Conservation (phyloP, 2,113 vertebrate genomes). For the Heteronetta atricapilla region DNA sequence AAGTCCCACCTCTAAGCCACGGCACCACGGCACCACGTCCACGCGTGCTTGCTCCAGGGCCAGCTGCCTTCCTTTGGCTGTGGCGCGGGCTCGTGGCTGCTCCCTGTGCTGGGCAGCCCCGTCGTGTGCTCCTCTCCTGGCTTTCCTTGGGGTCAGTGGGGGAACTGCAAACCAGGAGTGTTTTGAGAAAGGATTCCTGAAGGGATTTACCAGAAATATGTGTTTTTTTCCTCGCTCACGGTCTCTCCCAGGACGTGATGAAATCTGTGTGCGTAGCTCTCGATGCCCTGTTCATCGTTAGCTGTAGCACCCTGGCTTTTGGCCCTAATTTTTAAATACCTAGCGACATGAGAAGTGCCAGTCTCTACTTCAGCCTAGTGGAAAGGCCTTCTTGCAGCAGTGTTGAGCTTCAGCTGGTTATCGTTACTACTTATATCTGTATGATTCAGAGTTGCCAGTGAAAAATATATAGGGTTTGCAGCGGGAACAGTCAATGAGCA, state of each 20-base stretch:
- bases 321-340: not conserved
- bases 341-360: not conserved
- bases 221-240: no score
- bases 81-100: not conserved
- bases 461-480: not conserved
- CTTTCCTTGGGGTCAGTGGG: not conserved
- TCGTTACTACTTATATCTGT: not conserved
- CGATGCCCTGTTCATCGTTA: not conserved
- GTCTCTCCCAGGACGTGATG: no score
- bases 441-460: not conserved
- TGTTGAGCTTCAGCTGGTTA: not conserved
- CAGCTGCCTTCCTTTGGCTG: not conserved
- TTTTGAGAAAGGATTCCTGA: not conserved
- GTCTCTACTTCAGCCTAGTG: not conserved
- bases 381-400: not conserved
- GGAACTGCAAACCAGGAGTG: not conserved
- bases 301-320: not conserved
- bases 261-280: not conserved
- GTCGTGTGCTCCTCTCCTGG: not conserved
- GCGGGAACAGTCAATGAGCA: not conserved
- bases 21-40: not conserved
- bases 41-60: rapidly evolving
- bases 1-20: no score
- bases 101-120: not conserved
- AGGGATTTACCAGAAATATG: not conserved